These are phyloP conservation scores for Drosophila trapezifrons DNA, from an alignment of 1,140 invertebrate genomes.

Conservation along the genomic window DNA sequence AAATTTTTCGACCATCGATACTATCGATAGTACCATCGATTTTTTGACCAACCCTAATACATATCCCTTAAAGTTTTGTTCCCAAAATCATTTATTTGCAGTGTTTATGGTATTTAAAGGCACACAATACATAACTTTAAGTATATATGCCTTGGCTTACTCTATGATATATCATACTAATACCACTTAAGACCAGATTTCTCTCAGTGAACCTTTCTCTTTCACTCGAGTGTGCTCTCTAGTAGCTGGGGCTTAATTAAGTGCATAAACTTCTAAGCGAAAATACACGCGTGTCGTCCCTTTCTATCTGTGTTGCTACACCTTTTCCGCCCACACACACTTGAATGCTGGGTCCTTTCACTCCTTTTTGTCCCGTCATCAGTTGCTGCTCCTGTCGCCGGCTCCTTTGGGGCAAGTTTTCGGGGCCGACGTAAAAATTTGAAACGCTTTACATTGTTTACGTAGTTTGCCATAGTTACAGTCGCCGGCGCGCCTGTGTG, in stretches of 20 bases:
- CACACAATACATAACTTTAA: no score
- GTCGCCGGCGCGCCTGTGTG: slow-evolving; percentile 26
- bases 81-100: no score
- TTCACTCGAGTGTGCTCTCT: slow-evolving; percentile 21
- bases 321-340: slow-evolving; percentile 17
- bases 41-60: no score
- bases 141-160: no score
- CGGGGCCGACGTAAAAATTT: slow-evolving; percentile 73
- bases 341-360: slow-evolving; percentile 36
- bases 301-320: slow-evolving; percentile 9
- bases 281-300: slow-evolving; percentile 50
- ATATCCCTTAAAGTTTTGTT: no score
- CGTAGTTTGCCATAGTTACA: slow-evolving; percentile 71
- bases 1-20: no score
- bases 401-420: slow-evolving; percentile 55
- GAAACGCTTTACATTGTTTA: slow-evolving; percentile 77
- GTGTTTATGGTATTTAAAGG: no score
- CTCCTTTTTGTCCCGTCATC: slow-evolving; percentile 49
- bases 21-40: no score
- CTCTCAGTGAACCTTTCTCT: slow-evolving; percentile 8
- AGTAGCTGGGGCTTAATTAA: slow-evolving; percentile 63
- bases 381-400: slow-evolving; percentile 56
- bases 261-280: slow-evolving; percentile 71
- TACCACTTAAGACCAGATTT: not conserved
- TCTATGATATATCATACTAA: not conserved